Evolutionary conservation across 2,113 vertebrate species (phyloP).

Genomic region (Brevimyrus niger): DNA sequence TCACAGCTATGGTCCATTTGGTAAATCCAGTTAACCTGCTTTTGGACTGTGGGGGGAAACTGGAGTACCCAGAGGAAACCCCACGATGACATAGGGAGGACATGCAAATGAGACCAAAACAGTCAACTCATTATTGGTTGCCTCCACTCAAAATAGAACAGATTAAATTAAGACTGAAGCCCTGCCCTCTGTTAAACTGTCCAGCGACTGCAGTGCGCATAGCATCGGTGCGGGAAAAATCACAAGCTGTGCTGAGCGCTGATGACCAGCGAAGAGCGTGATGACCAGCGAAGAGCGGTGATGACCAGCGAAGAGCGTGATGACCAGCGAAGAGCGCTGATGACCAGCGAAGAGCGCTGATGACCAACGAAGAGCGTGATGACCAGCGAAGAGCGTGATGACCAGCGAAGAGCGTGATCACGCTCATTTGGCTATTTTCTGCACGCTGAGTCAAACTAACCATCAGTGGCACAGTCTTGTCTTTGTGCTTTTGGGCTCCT

Average conservation of each 20-base stretch:
- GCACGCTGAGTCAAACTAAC: neutral
- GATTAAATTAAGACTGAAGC: neutral
- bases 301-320: neutral
- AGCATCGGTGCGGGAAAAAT: neutral
- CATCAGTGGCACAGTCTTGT: neutral
- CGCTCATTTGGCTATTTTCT: neutral
- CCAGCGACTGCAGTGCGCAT: neutral
- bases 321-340: neutral
- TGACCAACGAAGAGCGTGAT: too few relatives aligned
- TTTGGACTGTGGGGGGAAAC: neutral
- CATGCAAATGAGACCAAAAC: neutral
- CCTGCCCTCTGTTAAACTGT: neutral
- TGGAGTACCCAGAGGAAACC: neutral
- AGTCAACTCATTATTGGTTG: too few relatives aligned
- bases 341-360: neutral
- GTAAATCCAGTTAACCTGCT: too few relatives aligned
- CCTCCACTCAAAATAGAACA: neutral
- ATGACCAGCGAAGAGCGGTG: too few relatives aligned
- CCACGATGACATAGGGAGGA: too few relatives aligned
- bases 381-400: neutral
- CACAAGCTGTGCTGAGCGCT: neutral
- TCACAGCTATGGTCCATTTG: too few relatives aligned
- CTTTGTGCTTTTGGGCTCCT: neutral
- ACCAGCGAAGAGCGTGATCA: neutral
- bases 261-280: neutral